Evolutionary conservation across 1,140 invertebrate species (phyloP).

Genomic region (Luehdorfia chinensis): DNA sequence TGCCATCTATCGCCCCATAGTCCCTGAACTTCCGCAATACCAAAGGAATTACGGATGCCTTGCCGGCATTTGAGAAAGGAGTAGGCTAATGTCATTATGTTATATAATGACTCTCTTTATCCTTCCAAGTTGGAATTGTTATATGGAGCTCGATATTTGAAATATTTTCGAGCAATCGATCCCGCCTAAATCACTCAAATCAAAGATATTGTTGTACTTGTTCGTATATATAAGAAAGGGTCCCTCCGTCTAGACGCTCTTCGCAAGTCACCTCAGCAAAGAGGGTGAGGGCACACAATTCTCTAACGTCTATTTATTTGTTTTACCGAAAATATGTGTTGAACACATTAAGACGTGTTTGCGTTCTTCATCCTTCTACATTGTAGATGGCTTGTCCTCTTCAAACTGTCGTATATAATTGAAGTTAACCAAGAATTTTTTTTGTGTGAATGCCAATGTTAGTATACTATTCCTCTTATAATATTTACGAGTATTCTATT

Average conservation of each 20-base stretch:
- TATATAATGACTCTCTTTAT: no score
- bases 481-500: no score
- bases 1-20: no score
- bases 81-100: no score
- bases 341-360: constrained; percentile 47
- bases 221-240: constrained; percentile 44
- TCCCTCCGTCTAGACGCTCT: constrained; percentile 70
- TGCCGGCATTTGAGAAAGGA: no score
- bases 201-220: constrained; percentile 39
- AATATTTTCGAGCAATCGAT: constrained; percentile 21
- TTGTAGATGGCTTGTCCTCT: neutral
- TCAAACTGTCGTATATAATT: neutral
- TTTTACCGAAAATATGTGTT: constrained; percentile 56
- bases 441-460: no score
- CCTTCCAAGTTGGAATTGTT: no score
- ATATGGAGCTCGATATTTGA: no score
- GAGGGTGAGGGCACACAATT: constrained; percentile 62
- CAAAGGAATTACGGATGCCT: no score
- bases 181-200: constrained; percentile 36
- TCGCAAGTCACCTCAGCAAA: constrained; percentile 56
- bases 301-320: constrained; percentile 68
- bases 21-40: no score
- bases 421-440: neutral
- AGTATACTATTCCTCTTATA: neutral
- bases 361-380: constrained; percentile 16